These are phyloP conservation scores for Lasioglossum morio DNA, from an alignment of 2,888 invertebrate genomes.

Conservation along the genomic window DNA sequence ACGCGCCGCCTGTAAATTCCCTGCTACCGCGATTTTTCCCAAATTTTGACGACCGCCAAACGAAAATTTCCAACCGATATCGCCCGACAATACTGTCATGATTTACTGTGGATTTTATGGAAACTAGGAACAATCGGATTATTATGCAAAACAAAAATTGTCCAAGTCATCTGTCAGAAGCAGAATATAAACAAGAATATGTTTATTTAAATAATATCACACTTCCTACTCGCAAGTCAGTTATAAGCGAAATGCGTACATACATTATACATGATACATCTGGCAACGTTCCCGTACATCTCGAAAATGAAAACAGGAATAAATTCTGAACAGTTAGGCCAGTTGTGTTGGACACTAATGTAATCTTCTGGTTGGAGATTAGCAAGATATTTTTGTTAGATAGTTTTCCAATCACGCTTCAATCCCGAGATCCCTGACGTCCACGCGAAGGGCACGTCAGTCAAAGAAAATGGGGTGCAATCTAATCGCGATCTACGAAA, in stretches of 20 bases:
- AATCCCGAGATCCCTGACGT: not conserved
- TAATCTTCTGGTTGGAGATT: not conserved
- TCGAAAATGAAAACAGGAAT: not conserved
- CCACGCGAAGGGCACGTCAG: not conserved
- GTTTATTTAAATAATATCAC: too few species aligned
- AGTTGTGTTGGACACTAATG: not conserved
- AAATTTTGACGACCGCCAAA: not conserved
- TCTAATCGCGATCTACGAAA: constrained; percentile 29
- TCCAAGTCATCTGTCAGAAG: too few species aligned
- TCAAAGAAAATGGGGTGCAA: constrained; percentile 5
- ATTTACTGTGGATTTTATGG: not conserved
- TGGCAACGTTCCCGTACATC: not conserved
- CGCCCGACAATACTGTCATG: too few species aligned
- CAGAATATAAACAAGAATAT: too few species aligned
- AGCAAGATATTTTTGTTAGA: not conserved
- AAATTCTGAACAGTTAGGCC: not conserved
- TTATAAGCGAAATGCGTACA: not conserved
- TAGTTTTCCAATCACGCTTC: not conserved
- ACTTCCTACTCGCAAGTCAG: too few species aligned
- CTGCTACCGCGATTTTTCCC: not conserved
- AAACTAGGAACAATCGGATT: not conserved
- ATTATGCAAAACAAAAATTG: too few species aligned
- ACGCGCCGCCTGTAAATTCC: not conserved
- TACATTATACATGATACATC: not conserved
- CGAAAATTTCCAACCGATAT: not conserved